Evolutionary conservation across 2,888 invertebrate species (phyloP).

Genomic region (Mantis religiosa): DNA sequence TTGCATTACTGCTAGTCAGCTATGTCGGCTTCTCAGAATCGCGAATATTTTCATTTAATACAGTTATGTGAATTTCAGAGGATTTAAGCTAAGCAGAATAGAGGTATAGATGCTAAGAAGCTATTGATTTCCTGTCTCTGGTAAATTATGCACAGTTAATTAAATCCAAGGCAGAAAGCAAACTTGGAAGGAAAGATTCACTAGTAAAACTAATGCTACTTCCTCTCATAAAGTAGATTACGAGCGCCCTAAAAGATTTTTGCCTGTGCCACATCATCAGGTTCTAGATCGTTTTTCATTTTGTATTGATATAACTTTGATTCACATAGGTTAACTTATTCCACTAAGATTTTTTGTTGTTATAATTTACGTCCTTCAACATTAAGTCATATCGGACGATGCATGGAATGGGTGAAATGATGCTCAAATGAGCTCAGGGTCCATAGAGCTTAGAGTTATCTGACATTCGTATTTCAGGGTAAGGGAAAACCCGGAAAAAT

Average conservation of each 20-base stretch:
- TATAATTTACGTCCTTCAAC: too few species aligned
- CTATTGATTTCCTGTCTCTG: background rate
- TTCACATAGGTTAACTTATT: background rate
- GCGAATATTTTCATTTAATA: background rate
- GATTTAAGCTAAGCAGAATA: background rate
- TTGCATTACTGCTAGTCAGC: background rate
- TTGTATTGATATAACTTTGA: background rate
- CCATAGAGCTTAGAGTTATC: too few species aligned
- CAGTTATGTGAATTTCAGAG: background rate
- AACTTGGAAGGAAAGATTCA: background rate
- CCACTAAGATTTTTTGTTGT: too few species aligned
- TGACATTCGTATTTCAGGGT: too few species aligned
- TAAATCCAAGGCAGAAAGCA: background rate
- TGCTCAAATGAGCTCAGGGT: too few species aligned
- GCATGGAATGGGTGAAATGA: too few species aligned
- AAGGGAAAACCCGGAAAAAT: too few species aligned
- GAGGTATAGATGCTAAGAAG: background rate
- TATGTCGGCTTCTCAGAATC: background rate
- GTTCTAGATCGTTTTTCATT: background rate
- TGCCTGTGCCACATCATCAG: background rate
- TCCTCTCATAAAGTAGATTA: background rate
- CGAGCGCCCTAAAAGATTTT: background rate
- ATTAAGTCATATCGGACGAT: too few species aligned
- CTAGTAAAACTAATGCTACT: background rate
- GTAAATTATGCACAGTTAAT: background rate